Evolutionary conservation across 2,797 vertebrate genomes (phyloP), one percentile per base, ranked within the genome.

Genomic region (Fringilla coelebs): DNA sequence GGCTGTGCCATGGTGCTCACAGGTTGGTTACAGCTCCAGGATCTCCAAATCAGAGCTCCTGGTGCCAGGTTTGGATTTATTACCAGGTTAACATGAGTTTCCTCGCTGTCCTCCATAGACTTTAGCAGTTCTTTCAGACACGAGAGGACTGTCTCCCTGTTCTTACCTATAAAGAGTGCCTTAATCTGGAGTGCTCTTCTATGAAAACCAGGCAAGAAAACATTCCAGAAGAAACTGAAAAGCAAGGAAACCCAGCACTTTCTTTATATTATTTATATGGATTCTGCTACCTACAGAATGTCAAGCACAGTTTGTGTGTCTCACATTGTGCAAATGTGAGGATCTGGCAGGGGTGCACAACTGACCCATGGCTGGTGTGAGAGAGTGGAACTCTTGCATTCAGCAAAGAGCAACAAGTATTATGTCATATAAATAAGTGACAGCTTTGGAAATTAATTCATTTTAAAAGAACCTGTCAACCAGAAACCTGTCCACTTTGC

Each of bases 171-270:
- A 25, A 58, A 68, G 81, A 49, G 12, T 28, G 22, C 38, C 48
- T 93, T 95, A 26, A 28, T 71, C 36, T 94, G 91, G 79, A 96
- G 85, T 87, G 43, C 28, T 71, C 38, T 79, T 91, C 92, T 93
- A 8, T n/a, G 40, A 92, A 85, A 89, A 48, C 29, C 32, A 85
- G 38, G 41, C 65, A 66, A 84, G 36, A 68, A 95, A 89, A 18
- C 1, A 58, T 73, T 82, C 75, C 84, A 88, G 73, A 93, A 90
- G 52, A 85, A 90, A 73, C 36, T 18, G 36, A 74, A 94, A 94
- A 85, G 13, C 16, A 46, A 74, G 54, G 29, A 81, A 79, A 55
- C 4, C 1, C 52, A 66, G 20, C 52, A 60, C 7, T 68, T 88
- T 60, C 63, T 57, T 87, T 68, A 38, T 17, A 14, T 45, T 73